phyloP scores from a whole-genome alignment of 2,888 invertebrate genomes.

The Pheosia tremula region DNA sequence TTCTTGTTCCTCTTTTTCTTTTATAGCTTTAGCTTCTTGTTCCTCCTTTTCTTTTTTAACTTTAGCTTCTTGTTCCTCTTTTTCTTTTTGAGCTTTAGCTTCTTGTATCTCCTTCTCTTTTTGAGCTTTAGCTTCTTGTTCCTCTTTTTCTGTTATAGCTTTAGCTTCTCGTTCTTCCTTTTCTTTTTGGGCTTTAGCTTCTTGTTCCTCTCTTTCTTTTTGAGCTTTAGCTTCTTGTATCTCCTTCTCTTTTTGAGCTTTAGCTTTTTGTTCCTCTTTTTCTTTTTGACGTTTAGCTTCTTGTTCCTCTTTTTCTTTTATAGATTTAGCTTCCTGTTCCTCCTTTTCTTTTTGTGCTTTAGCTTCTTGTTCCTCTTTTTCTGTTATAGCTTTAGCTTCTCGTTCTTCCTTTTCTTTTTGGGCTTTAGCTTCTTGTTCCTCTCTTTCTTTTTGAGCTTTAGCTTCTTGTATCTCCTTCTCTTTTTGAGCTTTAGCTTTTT shows the following conservation, averaged over 20 bases:
- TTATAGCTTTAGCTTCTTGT: neutral
- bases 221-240: neutral
- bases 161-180: neutral
- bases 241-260: neutral
- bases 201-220: neutral
- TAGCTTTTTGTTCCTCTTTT: too few species aligned
- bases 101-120: slow-evolving; percentile 16
- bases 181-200: neutral
- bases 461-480: too few species aligned
- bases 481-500: neutral
- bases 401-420: too few species aligned
- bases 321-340: too few species aligned
- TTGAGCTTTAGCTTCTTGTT: slow-evolving; percentile 10
- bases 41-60: slow-evolving; percentile 2
- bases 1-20: neutral
- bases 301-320: too few species aligned
- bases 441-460: slow-evolving; percentile 5
- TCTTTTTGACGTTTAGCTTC: too few species aligned
- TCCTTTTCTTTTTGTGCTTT: too few species aligned
- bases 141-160: neutral
- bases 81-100: slow-evolving; percentile 9
- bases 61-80: slow-evolving; percentile 3
- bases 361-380: too few species aligned
- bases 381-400: too few species aligned
- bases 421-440: too few species aligned